phyloP scores from a whole-genome alignment of 2,888 invertebrate species.

The Trissonchulus latispiculum region DNA sequence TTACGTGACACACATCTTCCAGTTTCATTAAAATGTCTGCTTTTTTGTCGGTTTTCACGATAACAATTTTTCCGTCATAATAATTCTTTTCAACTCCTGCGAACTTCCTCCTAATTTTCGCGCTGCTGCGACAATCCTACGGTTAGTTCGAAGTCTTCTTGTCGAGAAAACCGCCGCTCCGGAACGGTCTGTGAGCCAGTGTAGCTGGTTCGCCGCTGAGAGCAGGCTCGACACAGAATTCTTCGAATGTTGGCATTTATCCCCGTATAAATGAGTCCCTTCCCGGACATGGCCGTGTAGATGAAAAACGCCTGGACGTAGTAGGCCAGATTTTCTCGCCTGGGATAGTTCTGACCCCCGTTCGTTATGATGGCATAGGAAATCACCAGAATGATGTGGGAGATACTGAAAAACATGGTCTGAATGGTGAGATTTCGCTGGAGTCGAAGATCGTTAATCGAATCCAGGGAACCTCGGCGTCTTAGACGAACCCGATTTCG shows the following conservation, averaged over 20 bases:
- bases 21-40: too few species aligned
- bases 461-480: neutral
- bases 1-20: too few species aligned
- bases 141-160: too few species aligned
- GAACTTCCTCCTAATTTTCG: too few species aligned
- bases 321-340: neutral
- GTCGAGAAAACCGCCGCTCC: too few species aligned
- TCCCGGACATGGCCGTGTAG: neutral
- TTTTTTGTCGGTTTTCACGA: too few species aligned
- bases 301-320: neutral
- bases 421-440: neutral
- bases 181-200: too few species aligned
- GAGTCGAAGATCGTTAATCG: neutral
- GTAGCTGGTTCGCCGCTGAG: too few species aligned
- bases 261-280: neutral
- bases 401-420: neutral
- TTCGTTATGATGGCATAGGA: neutral
- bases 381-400: neutral
- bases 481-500: neutral
- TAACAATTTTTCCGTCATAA: too few species aligned
- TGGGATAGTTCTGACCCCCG: neutral
- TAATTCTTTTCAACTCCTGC: too few species aligned
- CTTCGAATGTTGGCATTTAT: neutral
- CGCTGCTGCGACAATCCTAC: too few species aligned
- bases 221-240: neutral